phyloP scores from a whole-genome alignment of 92 coral and sea anemone genomes.

The Galaxea fascicularis region DNA sequence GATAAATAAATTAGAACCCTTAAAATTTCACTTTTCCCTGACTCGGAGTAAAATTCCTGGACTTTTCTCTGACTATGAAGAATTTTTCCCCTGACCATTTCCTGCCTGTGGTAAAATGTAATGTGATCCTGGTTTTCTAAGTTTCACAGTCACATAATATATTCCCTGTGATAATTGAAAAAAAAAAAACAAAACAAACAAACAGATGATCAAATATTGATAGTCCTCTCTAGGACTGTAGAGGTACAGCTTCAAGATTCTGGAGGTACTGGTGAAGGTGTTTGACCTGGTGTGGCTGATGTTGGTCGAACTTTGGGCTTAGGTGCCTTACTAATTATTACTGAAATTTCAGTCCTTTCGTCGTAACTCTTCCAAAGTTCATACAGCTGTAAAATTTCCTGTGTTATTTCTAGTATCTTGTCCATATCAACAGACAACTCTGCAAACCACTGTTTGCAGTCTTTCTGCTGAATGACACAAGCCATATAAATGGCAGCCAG shows the following conservation, averaged over 20 bases:
- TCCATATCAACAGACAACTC: slow-evolving; percentile 99
- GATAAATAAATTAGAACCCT: too few relatives aligned
- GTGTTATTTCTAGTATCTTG: slow-evolving; percentile 92
- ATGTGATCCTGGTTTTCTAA: too few relatives aligned
- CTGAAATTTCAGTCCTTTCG: slow-evolving; percentile 87
- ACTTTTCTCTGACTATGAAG: too few relatives aligned
- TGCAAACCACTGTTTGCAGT: slow-evolving; percentile 93
- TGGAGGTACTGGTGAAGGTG: slow-evolving; percentile 83
- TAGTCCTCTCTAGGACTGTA: neutral
- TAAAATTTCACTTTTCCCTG: too few relatives aligned
- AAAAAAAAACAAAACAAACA: neutral
- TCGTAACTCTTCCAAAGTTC: slow-evolving; percentile 95
- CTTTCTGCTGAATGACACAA: slow-evolving; percentile 96
- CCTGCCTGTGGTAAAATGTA: too few relatives aligned
- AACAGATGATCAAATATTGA: neutral
- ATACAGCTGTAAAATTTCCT: slow-evolving; percentile 89
- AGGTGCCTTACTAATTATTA: slow-evolving; percentile 83
- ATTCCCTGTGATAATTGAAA: neutral
- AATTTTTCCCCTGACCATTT: too few relatives aligned
- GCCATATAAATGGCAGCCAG: slow-evolving; percentile 99
- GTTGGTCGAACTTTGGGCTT: slow-evolving; percentile 96
- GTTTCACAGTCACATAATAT: too few relatives aligned
- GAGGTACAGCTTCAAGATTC: slow-evolving; percentile 41
- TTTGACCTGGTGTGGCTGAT: slow-evolving; percentile 91
- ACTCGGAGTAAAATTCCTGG: too few relatives aligned